Base-by-base conservation (phyloP, 2,113 vertebrate genomes). In the Harpagus bidentatus region DNA sequence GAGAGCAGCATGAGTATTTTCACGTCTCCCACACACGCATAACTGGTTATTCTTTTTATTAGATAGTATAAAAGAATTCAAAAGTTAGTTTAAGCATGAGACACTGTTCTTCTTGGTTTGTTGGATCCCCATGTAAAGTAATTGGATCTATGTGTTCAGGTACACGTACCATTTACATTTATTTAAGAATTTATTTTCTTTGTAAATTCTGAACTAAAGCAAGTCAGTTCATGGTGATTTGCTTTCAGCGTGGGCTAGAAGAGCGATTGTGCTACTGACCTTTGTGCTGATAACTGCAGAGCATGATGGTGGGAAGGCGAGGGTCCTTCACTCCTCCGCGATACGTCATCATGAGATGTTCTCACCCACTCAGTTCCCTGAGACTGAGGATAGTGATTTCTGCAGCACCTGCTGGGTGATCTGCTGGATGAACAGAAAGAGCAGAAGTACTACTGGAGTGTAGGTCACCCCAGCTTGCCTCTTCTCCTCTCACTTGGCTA, bases 261-360 rank as follows among this genome's bases (percentile, higher is more conserved):
- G 13, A 70, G 8, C 0, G 0, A 29, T 22, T 81, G 26, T 9
- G 6, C n/a, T 85, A 6, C 43, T 25, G 26, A 34, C 6, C 7
- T 79, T 29, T 58, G 9, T 47, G 34, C 61, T 74, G 42, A 45
- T n/a, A 73, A 63, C 8, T 1, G 0, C 61, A 69, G 32, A 69
- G 20, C 36, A 47, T 15, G 56, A 21, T 2, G 11, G 28, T 87
- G 28, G 55, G 12, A 73, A 73, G 40, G 25, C 20, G 52, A 55
- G 12, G 19, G 32, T 59, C 53, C 31, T 78, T 71, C 29, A 31
- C 31, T 55, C 21, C 12, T 69, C 11, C 1, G 2, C 13, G 21
- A 22, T 48, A 34, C 0, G 0, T 47, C 31, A 10, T 59, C 56
- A 26, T 38, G 59, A 79, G 47, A 56, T 72, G 28, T 67, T 82